These are phyloP conservation scores for Eristalinus sepulchralis DNA, from an alignment of 2,888 invertebrate genomes.

Conservation along the genomic window DNA sequence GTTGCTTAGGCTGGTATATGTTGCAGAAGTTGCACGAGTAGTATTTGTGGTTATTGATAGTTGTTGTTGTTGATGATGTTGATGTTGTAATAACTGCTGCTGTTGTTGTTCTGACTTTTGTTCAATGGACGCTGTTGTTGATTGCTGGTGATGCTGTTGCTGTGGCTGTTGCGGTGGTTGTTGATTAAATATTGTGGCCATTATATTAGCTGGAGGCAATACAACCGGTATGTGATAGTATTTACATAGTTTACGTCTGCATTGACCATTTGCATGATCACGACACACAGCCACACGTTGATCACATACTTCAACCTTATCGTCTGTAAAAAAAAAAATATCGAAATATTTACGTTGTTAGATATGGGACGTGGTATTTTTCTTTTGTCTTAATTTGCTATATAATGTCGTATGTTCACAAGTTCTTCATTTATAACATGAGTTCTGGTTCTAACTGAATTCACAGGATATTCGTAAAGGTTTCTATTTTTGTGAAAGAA, in stretches of 20 bases:
- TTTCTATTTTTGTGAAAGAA: no score
- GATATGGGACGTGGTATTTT: no score
- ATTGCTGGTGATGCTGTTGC: constrained; percentile 53
- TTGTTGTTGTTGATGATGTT: constrained; percentile 72
- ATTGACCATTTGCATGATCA: constrained; percentile 96
- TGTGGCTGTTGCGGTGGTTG: constrained; percentile 66
- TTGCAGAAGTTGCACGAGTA: constrained; percentile 77
- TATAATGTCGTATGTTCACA: no score
- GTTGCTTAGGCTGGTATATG: constrained; percentile 71
- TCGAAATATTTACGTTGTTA: background rate
- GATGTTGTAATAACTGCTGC: constrained; percentile 66
- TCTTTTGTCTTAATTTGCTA: no score
- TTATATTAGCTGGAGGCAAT: constrained; percentile 91
- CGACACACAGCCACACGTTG: constrained; percentile 97
- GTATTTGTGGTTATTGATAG: constrained; percentile 74
- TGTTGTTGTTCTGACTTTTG: constrained; percentile 28
- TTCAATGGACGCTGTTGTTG: constrained; percentile 69
- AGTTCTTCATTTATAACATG: no score
- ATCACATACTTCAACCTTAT: constrained; percentile 96
- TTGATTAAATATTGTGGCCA: constrained; percentile 83
- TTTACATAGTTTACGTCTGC: constrained; percentile 96
- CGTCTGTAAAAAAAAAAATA: constrained; percentile 85
- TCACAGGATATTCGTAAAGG: no score
- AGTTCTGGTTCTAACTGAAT: no score
- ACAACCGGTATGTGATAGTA: constrained; percentile 98